Conservation (phyloP, 2,888 invertebrate species). For the Tetanocera ferruginea region DNA sequence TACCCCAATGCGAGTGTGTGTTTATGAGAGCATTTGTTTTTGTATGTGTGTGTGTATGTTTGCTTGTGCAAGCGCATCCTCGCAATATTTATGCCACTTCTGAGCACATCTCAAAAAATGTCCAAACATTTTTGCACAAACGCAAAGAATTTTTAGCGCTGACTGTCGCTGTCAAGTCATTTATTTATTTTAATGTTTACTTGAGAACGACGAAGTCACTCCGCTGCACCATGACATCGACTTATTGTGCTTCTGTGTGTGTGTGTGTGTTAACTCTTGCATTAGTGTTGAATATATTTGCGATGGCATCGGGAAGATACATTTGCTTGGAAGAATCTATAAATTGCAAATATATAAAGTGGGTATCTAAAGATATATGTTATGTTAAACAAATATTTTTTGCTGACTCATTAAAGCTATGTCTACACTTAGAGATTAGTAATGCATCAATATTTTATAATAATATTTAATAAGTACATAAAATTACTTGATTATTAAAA, state of each 20-base stretch:
- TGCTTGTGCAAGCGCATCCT: conserved; percentile 36
- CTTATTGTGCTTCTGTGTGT: neutral
- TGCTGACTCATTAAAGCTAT: too few species aligned
- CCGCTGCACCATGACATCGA: neutral
- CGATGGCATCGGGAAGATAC: too few species aligned
- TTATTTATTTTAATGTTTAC: conserved; percentile 67
- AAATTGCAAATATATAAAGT: too few species aligned
- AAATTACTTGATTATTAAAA: too few species aligned
- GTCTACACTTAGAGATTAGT: too few species aligned
- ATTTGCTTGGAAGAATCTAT: too few species aligned
- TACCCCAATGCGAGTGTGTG: neutral
- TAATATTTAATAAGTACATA: too few species aligned
- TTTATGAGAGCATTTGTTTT: too few species aligned
- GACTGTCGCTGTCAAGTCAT: conserved; percentile 60
- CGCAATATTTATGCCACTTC: conserved; percentile 31
- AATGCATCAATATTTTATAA: too few species aligned
- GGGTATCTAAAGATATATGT: too few species aligned
- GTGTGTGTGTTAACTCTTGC: neutral
- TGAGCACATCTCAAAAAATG: conserved; percentile 32
- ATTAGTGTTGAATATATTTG: neutral
- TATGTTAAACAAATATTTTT: too few species aligned
- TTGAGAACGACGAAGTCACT: conserved; percentile 41
- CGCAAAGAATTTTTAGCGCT: conserved; percentile 35
- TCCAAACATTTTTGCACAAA: conserved; percentile 32
- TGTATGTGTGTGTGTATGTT: conserved; percentile 18